Evolutionary conservation across 2,113 vertebrate genomes (phyloP), one percentile per base, ranked within the genome.

Genomic region (Passer montanus): DNA sequence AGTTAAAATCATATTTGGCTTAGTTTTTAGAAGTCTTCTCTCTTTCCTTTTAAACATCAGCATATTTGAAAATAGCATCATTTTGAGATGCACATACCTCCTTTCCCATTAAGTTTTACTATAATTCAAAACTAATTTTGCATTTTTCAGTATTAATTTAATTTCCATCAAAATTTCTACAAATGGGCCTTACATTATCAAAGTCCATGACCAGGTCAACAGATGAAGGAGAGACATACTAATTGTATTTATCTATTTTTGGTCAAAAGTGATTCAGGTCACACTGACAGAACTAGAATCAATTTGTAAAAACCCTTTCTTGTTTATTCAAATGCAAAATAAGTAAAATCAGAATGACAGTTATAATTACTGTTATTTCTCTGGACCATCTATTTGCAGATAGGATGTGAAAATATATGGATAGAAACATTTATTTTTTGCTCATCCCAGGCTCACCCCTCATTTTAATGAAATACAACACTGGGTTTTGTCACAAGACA

Each of bases 321-420:
- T 94, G 68, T 87, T 89, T 90, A 93, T 94, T 89, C 77, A 92
- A 92, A 95, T 89, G 83, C 73, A 94, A 94, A 94, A 88, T 62
- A 81, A 89, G 70, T 76, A 85, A 91, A 88, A 86, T 24, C 58
- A 58, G 55, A 74, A 68, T 87, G 91, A 92, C 83, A 91, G 72
- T 16, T 77, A 80, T 66, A 95, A 89, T 95, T 76, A 59, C 55
- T 27, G n/a, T 58, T 88, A 88, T 91, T 95, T 88, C 56, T 77
- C 63, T 46, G 64, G 43, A 83, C 60, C 15, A 31, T 77, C 55
- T 79, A 62, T 22, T 70, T 70, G n/a, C 24, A 81, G 56, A 89
- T 15, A 35, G 20, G 13, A 52, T 52, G 41, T 80, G 73, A 88
- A 97, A 91, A 93, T 47, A 63, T 4, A 55, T 9, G 24, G 58